Evolutionary conservation across 2,888 invertebrate genomes (phyloP).

Genomic region (Stratiomys singularior): DNA sequence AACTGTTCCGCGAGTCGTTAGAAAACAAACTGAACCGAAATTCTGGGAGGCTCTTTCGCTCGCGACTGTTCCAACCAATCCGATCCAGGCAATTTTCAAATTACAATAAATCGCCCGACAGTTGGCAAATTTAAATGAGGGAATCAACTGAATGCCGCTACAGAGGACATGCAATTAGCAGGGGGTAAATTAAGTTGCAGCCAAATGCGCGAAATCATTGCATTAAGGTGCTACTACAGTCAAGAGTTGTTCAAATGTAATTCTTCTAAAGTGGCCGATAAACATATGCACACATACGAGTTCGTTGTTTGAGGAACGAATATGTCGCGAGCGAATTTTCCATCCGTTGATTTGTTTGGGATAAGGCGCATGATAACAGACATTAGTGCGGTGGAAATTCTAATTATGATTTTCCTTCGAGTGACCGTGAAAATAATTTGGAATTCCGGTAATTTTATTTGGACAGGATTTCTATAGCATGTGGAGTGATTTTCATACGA

Average conservation of each 20-base stretch:
- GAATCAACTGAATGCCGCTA: conserved; percentile 10
- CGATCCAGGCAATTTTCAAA: conserved; percentile 34
- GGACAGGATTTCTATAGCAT: too few species aligned
- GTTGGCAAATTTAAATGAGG: conserved; percentile 32
- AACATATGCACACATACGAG: not conserved
- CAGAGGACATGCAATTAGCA: conserved; percentile 43
- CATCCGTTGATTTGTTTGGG: too few species aligned
- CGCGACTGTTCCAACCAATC: not conserved
- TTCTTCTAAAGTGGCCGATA: conserved; percentile 1
- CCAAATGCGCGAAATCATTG: conserved; percentile 53
- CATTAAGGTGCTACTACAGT: conserved; percentile 50
- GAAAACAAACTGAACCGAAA: conserved; percentile 22
- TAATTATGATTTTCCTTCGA: too few species aligned
- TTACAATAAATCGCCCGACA: conserved; percentile 29
- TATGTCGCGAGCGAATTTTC: too few species aligned
- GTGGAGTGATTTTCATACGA: too few species aligned
- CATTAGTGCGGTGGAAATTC: too few species aligned
- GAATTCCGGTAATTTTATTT: too few species aligned
- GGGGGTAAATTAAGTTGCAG: conserved; percentile 49
- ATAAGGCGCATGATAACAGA: too few species aligned
- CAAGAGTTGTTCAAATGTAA: conserved; percentile 37
- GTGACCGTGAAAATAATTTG: too few species aligned
- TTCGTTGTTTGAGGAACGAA: too few species aligned
- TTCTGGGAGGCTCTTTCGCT: not conserved
- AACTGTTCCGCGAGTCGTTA: conserved; percentile 24